Conservation (phyloP, 2,797 vertebrate genomes). For the Cuniculus paca region DNA sequence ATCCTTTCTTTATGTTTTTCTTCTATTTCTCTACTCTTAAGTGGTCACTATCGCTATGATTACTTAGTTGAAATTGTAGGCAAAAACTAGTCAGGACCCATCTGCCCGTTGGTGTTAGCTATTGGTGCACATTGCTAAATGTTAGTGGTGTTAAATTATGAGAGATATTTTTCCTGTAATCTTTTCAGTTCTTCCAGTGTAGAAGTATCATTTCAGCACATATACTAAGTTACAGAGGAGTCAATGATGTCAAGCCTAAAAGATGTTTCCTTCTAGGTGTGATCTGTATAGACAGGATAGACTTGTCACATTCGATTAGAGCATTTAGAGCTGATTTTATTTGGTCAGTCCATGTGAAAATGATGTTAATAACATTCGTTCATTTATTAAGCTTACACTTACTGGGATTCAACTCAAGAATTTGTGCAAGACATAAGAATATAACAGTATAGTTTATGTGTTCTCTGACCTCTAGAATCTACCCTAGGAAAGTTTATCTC, state of each 20-base stretch:
- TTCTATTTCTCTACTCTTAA: neutral
- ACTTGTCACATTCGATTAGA: slow-evolving; percentile 64
- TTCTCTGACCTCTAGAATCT: neutral
- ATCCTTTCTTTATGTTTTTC: neutral
- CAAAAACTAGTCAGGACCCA: neutral
- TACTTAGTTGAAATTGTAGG: neutral
- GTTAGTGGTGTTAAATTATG: slow-evolving; percentile 27
- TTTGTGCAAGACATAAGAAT: neutral
- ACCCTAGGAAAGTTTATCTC: neutral
- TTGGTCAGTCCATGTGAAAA: slow-evolving; percentile 60
- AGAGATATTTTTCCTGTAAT: slow-evolving; percentile 11
- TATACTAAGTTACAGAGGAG: neutral
- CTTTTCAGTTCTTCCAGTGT: neutral
- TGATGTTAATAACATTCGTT: slow-evolving; percentile 55
- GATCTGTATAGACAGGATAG: slow-evolving; percentile 57
- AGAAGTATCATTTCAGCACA: slow-evolving; percentile 33
- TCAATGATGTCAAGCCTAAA: slow-evolving; percentile 45
- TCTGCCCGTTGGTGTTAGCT: neutral
- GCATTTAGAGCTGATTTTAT: slow-evolving; percentile 46
- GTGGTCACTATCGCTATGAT: neutral
- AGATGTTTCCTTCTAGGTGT: neutral
- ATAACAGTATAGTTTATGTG: neutral
- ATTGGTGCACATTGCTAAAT: neutral
- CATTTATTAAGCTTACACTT: slow-evolving; percentile 62
- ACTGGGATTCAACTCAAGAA: neutral